phyloP scores from a whole-genome alignment of 2,113 vertebrate species.

The Polypterus senegalus region DNA sequence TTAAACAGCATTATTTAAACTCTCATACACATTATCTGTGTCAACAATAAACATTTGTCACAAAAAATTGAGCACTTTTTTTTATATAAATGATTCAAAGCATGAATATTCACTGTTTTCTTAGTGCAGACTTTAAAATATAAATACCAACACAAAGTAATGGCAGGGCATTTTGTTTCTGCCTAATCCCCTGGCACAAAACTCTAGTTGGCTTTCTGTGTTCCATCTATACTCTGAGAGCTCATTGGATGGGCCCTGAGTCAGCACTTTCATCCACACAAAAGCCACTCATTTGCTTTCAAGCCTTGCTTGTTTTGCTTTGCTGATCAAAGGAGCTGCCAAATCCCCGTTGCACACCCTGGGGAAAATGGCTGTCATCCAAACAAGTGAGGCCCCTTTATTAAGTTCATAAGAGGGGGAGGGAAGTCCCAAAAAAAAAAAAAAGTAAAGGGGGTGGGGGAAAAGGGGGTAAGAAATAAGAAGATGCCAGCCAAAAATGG shows the following conservation, averaged over 20 bases:
- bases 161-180: no score
- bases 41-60: no score
- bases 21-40: no score
- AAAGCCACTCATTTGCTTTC: constrained; percentile 62
- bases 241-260: constrained; percentile 35
- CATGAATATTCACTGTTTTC: no score
- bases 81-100: no score
- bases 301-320: constrained; percentile 75
- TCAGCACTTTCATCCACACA: constrained; percentile 60
- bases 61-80: no score
- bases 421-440: constrained; percentile 28
- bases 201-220: constrained; percentile 31
- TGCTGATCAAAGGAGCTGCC: constrained; percentile 78
- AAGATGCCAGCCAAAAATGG: constrained; percentile 5
- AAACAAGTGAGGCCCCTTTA: constrained; percentile 53
- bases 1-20: no score
- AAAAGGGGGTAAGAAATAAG: constrained; percentile 19
- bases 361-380: constrained; percentile 57
- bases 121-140: no score
- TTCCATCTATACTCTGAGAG: constrained; percentile 29
- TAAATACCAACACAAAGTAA: no score
- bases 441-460: constrained; percentile 15
- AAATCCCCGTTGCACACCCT: constrained; percentile 56
- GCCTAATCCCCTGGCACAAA: neutral
- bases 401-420: constrained; percentile 48